These are phyloP conservation scores for Myopa tessellatipennis DNA, from an alignment of 2,888 invertebrate species.

Conservation along the genomic window DNA sequence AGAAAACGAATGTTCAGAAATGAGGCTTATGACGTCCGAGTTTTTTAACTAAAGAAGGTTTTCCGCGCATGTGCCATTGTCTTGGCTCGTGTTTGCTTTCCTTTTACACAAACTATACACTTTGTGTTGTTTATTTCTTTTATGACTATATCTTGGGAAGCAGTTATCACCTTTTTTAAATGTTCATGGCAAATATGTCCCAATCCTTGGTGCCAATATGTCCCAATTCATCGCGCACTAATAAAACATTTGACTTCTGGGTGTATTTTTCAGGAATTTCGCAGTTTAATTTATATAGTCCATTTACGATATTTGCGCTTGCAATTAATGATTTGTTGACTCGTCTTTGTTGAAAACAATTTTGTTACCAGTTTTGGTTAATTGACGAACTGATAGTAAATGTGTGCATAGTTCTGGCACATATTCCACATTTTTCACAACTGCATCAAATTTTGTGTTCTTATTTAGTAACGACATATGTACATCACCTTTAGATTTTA, in stretches of 20 bases:
- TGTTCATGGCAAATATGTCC: constrained; percentile 11
- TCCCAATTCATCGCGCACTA: background rate
- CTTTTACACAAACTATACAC: constrained; percentile 14
- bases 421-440: no score
- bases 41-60: background rate
- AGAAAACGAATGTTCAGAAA: background rate
- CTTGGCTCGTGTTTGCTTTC: constrained; percentile 12
- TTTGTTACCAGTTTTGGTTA: background rate
- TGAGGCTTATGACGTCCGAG: constrained; percentile 1
- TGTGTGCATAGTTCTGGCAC: constrained; percentile 17
- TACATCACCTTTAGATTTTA: constrained; percentile 19
- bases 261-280: background rate
- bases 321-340: background rate
- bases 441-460: no score
- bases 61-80: background rate
- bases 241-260: background rate
- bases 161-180: background rate
- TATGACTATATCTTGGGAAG: background rate
- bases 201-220: background rate
- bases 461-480: no score
- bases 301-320: background rate
- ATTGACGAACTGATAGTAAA: background rate
- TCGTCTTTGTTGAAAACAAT: background rate
- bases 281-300: background rate
- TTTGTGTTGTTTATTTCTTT: background rate